phyloP scores from a whole-genome alignment of 2,888 invertebrate genomes.

The Gonocerus acuteangulatus region DNA sequence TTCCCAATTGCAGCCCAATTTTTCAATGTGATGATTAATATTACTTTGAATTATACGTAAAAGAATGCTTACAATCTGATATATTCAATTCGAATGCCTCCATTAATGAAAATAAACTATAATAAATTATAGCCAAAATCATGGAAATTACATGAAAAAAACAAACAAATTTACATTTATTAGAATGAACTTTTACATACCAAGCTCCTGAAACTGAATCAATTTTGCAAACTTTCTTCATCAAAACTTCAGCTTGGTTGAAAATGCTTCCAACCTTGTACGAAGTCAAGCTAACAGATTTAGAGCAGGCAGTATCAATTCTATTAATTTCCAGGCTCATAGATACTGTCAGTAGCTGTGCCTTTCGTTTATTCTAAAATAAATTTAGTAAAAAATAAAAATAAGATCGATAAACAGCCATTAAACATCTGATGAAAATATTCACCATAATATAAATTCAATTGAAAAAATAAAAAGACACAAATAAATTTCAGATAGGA shows the following conservation, averaged over 20 bases:
- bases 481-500: no score
- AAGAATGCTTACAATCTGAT: no score
- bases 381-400: conserved; percentile 18
- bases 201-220: conserved; percentile 40
- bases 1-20: no score
- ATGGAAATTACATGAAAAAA: background rate
- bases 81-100: no score
- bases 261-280: conserved; percentile 62
- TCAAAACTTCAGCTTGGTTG: conserved; percentile 56
- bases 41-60: no score
- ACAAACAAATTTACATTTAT: background rate
- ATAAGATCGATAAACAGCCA: background rate
- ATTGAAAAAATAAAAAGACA: no score
- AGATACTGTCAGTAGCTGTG: conserved; percentile 69
- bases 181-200: conserved; percentile 36
- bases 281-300: conserved; percentile 53
- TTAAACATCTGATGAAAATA: no score
- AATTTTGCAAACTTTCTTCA: conserved; percentile 53
- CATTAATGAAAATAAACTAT: no score
- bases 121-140: background rate
- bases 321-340: conserved; percentile 53
- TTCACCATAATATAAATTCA: no score
- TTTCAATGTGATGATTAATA: no score
- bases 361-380: conserved; percentile 68
- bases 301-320: conserved; percentile 54